Percentiles rank a stretch among this genome's conserved stretches.
These are phyloP conservation scores for Corydoras maculifer DNA, from an alignment of 2,113 vertebrate species.

Conservation along the genomic window DNA sequence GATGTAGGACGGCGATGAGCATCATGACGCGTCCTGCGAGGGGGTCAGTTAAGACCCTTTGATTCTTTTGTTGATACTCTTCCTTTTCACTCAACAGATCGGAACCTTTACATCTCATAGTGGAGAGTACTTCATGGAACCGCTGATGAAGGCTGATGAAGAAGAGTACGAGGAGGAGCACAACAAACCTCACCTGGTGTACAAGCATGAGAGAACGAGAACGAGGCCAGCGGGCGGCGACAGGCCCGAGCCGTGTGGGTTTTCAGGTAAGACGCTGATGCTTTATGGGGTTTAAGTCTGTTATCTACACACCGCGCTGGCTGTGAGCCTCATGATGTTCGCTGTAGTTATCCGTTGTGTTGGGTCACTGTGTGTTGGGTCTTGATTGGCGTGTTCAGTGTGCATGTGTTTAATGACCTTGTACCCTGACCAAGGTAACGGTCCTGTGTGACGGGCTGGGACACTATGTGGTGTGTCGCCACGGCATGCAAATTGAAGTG, in stretches of 20 bases:
- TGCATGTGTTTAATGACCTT: conserved; percentile 28
- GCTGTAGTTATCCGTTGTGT: no score
- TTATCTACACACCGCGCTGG: no score
- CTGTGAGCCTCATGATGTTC: background rate
- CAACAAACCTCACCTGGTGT: conserved; percentile 92
- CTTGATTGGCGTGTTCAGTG: no score
- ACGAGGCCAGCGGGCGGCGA: conserved; percentile 33
- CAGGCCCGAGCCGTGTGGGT: conserved; percentile 64
- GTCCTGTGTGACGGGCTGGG: no score
- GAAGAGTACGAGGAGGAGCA: conserved; percentile 80
- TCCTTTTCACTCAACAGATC: conserved; percentile 40
- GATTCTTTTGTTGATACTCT: background rate
- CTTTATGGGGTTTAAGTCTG: background rate
- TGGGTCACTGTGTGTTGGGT: no score
- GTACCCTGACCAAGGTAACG: no score
- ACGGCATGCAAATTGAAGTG: no score
- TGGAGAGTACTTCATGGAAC: conserved; percentile 92
- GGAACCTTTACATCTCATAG: conserved; percentile 78
- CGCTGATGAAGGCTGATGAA: conserved; percentile 73
- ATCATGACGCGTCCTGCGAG: no score
- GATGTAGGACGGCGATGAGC: no score
- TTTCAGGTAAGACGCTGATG: conserved; percentile 73
- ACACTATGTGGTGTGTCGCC: no score
- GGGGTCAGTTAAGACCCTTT: no score
- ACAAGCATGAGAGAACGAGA: conserved; percentile 70